Evolutionary conservation across 2,113 vertebrate genomes (phyloP), one percentile per base, ranked within the genome.

Genomic region (Petrocephalus microphthalmus): DNA sequence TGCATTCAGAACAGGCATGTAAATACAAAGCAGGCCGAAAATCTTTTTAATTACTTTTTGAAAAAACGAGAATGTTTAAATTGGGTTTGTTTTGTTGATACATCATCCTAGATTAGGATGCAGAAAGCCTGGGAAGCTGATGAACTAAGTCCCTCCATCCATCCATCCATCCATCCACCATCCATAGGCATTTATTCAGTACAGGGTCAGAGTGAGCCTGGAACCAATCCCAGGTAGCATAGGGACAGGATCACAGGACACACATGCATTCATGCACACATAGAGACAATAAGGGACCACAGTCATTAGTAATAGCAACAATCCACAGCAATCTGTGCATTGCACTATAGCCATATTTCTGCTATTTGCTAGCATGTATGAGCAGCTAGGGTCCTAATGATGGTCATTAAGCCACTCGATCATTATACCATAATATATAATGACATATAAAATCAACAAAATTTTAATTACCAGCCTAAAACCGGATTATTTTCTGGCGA

Each of bases 21-120:
- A 13, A 42, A 78, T 78, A 42, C 22, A 84, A 25, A 49, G n/a
- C 37, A 45, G 37, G 22, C 20, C 3, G 45, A 51, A 84, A 84
- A 49, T 84, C 82, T 84, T 84, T n/a, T 84, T 84, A 49, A 84
- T 84, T 13, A 49, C 8, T 25, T 37, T 78, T 78, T 42, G 71
- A 42, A 42, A 78, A 78, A 7, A 4, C 13, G 11, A 42, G 71
- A 78, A 78, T 67, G 60, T 67, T 67, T 67, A n/a, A 29, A 42
- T 15, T 17, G 71, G 29, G 71, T 42, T n/a, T 33, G 33, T 78
- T 78, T 42, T 78, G 71, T 78, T 78, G 33, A 37, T 37, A 42
- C 13, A 42, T 78, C 15, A 78, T 78, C 71, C 71, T 78, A 6
- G 71, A 78, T 29, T n/a, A 67, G n/a, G 60, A 67, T 67, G 10